Conservation (phyloP, 2,888 invertebrate species). For the Pristionchus arcanus region DNA sequence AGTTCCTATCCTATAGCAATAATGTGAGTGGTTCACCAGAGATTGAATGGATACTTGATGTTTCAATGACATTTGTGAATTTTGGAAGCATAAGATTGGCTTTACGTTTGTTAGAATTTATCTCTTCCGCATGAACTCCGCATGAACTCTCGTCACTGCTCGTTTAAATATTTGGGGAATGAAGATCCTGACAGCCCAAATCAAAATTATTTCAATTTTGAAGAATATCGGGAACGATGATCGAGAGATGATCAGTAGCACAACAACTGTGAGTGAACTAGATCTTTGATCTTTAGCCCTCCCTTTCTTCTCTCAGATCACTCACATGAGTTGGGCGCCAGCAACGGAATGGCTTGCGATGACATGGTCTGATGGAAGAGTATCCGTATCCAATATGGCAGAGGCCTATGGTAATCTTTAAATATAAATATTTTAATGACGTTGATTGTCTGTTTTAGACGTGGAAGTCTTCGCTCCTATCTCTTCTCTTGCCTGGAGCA, state of each 20-base stretch:
- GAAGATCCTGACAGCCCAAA: neutral
- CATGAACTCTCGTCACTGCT: too few species aligned
- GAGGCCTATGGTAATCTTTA: neutral
- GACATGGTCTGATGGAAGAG: constrained; percentile 73
- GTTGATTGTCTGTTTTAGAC: neutral
- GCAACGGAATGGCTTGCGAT: constrained; percentile 66
- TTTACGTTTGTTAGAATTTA: too few species aligned
- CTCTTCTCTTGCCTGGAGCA: constrained; percentile 44
- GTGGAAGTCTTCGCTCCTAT: constrained; percentile 29
- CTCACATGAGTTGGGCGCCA: constrained; percentile 71
- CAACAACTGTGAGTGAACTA: neutral
- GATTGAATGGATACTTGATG: neutral
- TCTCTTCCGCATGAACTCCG: too few species aligned
- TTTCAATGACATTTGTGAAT: too few species aligned
- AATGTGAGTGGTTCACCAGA: neutral
- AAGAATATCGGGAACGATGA: neutral
- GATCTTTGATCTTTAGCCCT: neutral
- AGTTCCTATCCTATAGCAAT: constrained; percentile 15
- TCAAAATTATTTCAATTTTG: neutral
- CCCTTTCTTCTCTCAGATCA: constrained; percentile 49
- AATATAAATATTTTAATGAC: neutral
- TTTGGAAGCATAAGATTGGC: too few species aligned
- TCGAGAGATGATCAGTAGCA: neutral
- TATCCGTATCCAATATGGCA: neutral
- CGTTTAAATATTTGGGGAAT: too few species aligned